Conservation (phyloP, 2,797 vertebrate genomes). For the Apogon talboti region DNA sequence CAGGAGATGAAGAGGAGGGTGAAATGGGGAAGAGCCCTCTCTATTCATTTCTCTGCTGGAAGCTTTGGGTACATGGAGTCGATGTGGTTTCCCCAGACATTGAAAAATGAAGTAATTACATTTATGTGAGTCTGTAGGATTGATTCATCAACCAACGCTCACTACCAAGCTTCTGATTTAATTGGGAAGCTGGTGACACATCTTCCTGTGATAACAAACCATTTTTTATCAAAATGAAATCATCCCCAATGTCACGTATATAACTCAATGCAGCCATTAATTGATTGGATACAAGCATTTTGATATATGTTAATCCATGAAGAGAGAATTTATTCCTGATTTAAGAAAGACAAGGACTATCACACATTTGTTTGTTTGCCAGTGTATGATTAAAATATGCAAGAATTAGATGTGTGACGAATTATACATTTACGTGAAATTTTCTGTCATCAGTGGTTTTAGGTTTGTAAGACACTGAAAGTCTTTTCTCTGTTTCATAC, state of each 20-base stretch:
- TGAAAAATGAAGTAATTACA: conserved; percentile 84
- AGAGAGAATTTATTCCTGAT: conserved; percentile 20
- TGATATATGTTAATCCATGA: not conserved
- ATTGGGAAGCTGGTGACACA: conserved; percentile 63
- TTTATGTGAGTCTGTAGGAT: conserved; percentile 73
- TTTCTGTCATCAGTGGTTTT: no score
- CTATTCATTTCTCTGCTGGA: conserved; percentile 27
- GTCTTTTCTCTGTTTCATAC: no score
- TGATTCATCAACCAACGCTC: conserved; percentile 67
- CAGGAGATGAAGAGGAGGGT: conserved; percentile 39
- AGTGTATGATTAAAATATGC: conserved; percentile 4
- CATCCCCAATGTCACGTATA: conserved; percentile 9
- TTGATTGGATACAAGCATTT: conserved; percentile 6
- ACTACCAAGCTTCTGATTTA: conserved; percentile 63
- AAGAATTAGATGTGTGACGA: no score
- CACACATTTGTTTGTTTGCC: conserved; percentile 11
- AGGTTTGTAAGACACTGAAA: no score
- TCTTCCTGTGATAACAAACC: conserved; percentile 61
- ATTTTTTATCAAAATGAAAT: conserved; percentile 66
- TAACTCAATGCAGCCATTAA: conserved; percentile 3
- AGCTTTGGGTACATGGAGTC: conserved; percentile 26
- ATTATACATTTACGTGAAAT: no score
- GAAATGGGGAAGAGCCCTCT: conserved; percentile 23
- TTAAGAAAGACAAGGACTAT: conserved; percentile 5
- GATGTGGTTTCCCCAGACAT: conserved; percentile 58